Conservation (phyloP, 35 echinoderm and acorn worm genomes). For the Nesometra sesokonis region DNA sequence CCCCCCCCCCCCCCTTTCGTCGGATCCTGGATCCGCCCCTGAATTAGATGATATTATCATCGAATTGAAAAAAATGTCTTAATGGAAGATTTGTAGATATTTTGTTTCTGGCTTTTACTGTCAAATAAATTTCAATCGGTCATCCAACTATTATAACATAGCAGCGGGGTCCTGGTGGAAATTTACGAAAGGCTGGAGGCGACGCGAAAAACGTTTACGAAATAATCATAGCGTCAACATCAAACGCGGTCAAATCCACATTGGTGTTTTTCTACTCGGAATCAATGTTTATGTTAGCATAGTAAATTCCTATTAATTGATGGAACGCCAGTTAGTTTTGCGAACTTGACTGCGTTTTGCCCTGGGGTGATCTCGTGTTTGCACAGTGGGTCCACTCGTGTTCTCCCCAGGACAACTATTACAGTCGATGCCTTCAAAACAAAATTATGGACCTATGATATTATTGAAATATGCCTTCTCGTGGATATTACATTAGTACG, state of each 20-base stretch:
- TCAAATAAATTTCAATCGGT: not conserved
- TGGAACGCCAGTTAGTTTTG: not conserved
- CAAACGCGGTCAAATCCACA: not conserved
- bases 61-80: no score
- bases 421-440: no score
- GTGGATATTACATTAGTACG: no score
- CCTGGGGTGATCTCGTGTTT: not conserved
- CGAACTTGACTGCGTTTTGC: not conserved
- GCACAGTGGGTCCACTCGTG: not conserved
- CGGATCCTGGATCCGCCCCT: no score
- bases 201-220: not conserved
- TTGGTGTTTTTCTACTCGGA: not conserved
- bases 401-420: no score
- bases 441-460: no score
- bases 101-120: not conserved
- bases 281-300: not conserved
- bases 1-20: no score
- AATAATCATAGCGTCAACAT: not conserved
- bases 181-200: not conserved
- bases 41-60: no score
- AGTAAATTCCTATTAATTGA: not conserved
- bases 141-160: not conserved
- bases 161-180: not conserved
- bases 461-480: no score
- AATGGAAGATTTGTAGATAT: no score